Evolutionary conservation across 2,113 vertebrate genomes (phyloP).

Genomic region (Mesocricetus auratus): DNA sequence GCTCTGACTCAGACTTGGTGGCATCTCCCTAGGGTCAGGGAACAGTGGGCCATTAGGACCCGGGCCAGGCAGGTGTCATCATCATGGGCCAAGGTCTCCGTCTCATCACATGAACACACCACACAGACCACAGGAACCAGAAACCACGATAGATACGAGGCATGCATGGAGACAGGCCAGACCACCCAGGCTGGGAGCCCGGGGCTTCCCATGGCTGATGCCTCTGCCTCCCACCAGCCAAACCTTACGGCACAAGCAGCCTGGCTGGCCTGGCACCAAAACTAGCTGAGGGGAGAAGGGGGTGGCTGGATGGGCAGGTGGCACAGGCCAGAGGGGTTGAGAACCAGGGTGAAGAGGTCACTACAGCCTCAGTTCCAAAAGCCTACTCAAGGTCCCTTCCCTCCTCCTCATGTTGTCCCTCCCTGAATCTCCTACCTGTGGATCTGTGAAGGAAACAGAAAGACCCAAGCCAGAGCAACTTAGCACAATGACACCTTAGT

Average conservation of each 20-base stretch:
- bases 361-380: conserved; percentile 20
- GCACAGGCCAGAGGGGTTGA: neutral
- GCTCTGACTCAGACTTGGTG: conserved; percentile 94
- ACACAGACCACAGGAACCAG: conserved; percentile 74
- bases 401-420: neutral
- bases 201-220: neutral
- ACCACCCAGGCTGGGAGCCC: conserved; percentile 35
- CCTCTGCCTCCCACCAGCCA: conserved; percentile 46
- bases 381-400: neutral
- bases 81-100: neutral
- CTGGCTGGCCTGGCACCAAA: neutral
- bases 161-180: conserved; percentile 71
- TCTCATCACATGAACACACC: conserved; percentile 61
- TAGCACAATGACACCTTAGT: neutral
- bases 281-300: neutral
- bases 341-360: conserved; percentile 15
- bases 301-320: neutral
- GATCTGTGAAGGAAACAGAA: conserved; percentile 9
- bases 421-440: neutral
- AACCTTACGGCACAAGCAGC: conserved; percentile 14
- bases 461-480: conserved; percentile 40
- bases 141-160: conserved; percentile 72
- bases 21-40: conserved; percentile 91
- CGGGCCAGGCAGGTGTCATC: neutral
- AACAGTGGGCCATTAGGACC: neutral